Evolutionary conservation across 2,888 invertebrate species (phyloP).

Genomic region (Chrysolina americana): DNA sequence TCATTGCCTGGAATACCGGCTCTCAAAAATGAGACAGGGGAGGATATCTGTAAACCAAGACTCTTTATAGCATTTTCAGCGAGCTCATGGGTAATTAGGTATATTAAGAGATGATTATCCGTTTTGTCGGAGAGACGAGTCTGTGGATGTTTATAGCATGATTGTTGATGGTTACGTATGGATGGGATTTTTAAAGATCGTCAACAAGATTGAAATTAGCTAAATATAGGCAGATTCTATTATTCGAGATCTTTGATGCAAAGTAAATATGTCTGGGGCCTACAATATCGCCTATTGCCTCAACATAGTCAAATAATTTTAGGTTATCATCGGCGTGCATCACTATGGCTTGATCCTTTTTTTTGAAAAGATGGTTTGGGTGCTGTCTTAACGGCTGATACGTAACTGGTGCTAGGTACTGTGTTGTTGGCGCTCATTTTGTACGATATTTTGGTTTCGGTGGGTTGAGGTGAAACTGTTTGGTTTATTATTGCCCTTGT

Average conservation of each 20-base stretch:
- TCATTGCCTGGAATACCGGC: no score
- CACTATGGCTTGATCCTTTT: slow-evolving; percentile 9
- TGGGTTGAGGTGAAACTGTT: slow-evolving; percentile 23
- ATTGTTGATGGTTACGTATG: background rate
- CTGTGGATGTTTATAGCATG: no score
- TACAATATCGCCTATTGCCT: background rate
- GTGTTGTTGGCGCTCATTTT: slow-evolving; percentile 13
- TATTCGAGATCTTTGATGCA: slow-evolving; percentile 13
- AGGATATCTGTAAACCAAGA: no score
- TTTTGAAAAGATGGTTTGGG: slow-evolving; percentile 5
- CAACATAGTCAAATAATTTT: background rate
- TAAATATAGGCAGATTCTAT: background rate
- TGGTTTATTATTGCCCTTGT: slow-evolving; percentile 22
- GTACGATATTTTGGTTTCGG: slow-evolving; percentile 17
- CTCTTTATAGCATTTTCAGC: no score
- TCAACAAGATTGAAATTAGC: slow-evolving; percentile 4
- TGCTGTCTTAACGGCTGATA: slow-evolving; percentile 19
- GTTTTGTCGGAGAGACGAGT: no score
- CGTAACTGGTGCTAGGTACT: slow-evolving; percentile 11
- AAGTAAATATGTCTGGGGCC: slow-evolving; percentile 6
- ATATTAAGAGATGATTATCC: no score
- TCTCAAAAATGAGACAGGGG: no score
- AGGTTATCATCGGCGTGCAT: no score
- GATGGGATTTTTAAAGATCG: slow-evolving; percentile 4
- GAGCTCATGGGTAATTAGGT: no score